A percentile compares a stretch with the other conserved stretches of the same genome.
Conservation (phyloP, 1,140 invertebrate species). For the Pissodes strobi region DNA sequence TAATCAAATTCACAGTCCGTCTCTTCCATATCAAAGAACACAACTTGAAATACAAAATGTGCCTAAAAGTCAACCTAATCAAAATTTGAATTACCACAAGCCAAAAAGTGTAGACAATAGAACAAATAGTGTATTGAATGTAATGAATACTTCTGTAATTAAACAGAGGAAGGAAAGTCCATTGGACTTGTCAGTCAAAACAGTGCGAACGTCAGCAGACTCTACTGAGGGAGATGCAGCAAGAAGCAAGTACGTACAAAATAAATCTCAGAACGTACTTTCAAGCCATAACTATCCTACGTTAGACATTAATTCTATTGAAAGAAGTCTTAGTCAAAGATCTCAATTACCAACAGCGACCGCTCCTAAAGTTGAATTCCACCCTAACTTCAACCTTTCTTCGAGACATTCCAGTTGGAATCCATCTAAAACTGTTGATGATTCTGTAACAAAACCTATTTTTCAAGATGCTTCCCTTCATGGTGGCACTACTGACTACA, state of each 20-base stretch:
- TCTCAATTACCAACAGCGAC: constrained; percentile 54
- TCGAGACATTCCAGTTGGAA: constrained; percentile 18
- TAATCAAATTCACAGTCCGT: constrained; percentile 9
- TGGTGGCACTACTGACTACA: neutral
- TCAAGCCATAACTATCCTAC: constrained; percentile 43
- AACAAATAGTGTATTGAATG: neutral
- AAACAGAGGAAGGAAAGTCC: constrained; percentile 72
- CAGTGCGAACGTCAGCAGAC: constrained; percentile 81
- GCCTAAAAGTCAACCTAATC: constrained; percentile 19
- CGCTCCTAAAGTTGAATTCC: constrained; percentile 72
- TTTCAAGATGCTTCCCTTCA: constrained; percentile 8
- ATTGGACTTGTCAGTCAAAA: constrained; percentile 83
- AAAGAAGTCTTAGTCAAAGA: constrained; percentile 54
- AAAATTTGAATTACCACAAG: constrained; percentile 5
- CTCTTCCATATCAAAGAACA: neutral
- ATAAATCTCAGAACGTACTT: constrained; percentile 2
- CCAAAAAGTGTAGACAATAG: neutral
- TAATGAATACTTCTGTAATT: constrained; percentile 13
- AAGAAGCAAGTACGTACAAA: constrained; percentile 52
- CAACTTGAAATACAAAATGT: constrained; percentile 5
- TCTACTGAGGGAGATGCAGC: constrained; percentile 72
- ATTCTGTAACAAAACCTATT: constrained; percentile 17
- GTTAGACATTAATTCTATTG: constrained; percentile 37
- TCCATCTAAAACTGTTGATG: constrained; percentile 4
- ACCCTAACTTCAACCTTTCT: constrained; percentile 65